Conservation (phyloP, 2,888 invertebrate genomes). For the Drosophila anomalipes region DNA sequence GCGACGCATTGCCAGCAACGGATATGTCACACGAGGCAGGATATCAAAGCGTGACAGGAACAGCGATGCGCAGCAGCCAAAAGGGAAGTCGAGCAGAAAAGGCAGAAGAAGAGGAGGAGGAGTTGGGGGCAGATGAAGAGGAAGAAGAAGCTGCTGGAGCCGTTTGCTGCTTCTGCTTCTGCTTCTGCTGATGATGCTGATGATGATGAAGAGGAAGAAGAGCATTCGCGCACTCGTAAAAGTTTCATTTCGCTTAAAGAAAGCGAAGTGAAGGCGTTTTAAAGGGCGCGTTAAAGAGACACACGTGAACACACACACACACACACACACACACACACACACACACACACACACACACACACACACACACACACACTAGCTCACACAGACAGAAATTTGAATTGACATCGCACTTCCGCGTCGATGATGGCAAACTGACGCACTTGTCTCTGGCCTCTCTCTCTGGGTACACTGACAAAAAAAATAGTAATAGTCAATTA, state of each 20-base stretch:
- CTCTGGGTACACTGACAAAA: conserved; percentile 24
- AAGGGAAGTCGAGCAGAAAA: conserved; percentile 26
- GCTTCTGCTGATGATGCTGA: neutral
- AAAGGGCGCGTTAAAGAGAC: conserved; percentile 18
- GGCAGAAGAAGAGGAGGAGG: neutral
- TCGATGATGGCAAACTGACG: conserved; percentile 53
- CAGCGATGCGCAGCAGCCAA: conserved; percentile 43
- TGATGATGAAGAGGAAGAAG: conserved; percentile 7
- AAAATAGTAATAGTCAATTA: neutral
- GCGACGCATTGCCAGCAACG: conserved; percentile 53
- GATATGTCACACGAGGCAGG: conserved; percentile 77
- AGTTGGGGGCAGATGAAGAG: neutral
- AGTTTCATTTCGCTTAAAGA: conserved; percentile 49
- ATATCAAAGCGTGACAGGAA: conserved; percentile 78
- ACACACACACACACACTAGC: neutral
- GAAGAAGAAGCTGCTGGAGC: conserved; percentile 3
- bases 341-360: conserved; percentile 12
- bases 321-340: conserved; percentile 6
- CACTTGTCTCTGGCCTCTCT: conserved; percentile 20
- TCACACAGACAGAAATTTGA: conserved; percentile 52
- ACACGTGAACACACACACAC: conserved; percentile 8
- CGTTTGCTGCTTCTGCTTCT: neutral
- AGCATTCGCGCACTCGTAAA: conserved; percentile 64
- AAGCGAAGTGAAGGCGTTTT: conserved; percentile 20
- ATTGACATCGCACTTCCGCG: conserved; percentile 80